These are phyloP conservation scores for Chascanopsetta lugubris DNA, from an alignment of 2,113 vertebrate genomes.

Conservation along the genomic window DNA sequence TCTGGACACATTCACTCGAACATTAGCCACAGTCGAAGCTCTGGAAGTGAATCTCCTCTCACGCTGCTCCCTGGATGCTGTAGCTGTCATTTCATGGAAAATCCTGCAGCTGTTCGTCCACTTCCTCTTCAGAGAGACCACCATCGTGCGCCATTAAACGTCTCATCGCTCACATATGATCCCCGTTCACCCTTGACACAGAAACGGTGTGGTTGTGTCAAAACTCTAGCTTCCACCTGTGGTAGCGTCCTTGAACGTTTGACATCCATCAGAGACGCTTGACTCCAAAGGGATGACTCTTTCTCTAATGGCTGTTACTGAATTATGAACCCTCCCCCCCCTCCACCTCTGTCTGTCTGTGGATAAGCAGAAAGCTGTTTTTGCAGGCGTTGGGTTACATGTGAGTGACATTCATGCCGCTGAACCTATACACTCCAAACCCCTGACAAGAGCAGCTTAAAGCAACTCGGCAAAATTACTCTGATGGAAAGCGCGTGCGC, in stretches of 20 bases:
- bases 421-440: background rate
- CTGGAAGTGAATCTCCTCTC: background rate
- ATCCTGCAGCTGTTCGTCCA: slow-evolving; percentile 4
- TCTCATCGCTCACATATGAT: no score
- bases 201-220: no score
- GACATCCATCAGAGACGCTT: no score
- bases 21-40: background rate
- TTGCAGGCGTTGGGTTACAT: background rate
- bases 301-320: no score
- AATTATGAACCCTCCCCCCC: no score
- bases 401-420: background rate
- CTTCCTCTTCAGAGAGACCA: slow-evolving; percentile 17
- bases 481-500: background rate
- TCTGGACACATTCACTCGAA: no score
- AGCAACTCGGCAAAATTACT: background rate
- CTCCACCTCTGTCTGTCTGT: no score
- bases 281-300: no score
- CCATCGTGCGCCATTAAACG: slow-evolving; percentile 18
- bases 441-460: background rate
- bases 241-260: no score
- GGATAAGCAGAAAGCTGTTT: no score
- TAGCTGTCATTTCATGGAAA: background rate
- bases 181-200: no score
- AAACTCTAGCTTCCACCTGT: background rate
- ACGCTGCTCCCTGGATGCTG: background rate